Conservation (phyloP, 2,888 invertebrate genomes). For the Coecobrya sp. region DNA sequence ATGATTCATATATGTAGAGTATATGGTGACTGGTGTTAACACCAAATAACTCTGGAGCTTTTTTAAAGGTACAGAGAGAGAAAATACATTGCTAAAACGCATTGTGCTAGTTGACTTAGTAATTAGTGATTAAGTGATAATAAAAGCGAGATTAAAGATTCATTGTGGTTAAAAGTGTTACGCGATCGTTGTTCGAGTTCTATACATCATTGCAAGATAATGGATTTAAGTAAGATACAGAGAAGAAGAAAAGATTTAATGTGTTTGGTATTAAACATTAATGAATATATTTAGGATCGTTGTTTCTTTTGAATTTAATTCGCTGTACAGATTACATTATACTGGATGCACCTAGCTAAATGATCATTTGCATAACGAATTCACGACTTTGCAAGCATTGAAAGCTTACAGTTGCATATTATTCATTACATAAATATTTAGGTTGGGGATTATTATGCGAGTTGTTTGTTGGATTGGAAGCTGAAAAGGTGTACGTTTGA, state of each 20-base stretch:
- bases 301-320: neutral
- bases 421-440: too few relatives aligned
- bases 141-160: neutral
- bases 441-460: too few relatives aligned
- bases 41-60: too few relatives aligned
- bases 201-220: neutral
- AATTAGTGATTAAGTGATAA: neutral
- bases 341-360: neutral
- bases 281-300: neutral
- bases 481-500: too few relatives aligned
- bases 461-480: too few relatives aligned
- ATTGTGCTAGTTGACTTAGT: neutral
- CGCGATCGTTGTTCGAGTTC: neutral
- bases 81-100: neutral
- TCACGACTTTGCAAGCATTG: neutral
- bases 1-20: too few relatives aligned
- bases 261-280: too few relatives aligned
- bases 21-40: too few relatives aligned
- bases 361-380: neutral
- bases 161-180: neutral
- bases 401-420: too few relatives aligned
- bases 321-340: neutral
- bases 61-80: too few relatives aligned
- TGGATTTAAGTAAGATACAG: too few relatives aligned
- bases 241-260: too few relatives aligned